phyloP scores from a whole-genome alignment of 2,888 invertebrate species.

The Polymixis lichenea region DNA sequence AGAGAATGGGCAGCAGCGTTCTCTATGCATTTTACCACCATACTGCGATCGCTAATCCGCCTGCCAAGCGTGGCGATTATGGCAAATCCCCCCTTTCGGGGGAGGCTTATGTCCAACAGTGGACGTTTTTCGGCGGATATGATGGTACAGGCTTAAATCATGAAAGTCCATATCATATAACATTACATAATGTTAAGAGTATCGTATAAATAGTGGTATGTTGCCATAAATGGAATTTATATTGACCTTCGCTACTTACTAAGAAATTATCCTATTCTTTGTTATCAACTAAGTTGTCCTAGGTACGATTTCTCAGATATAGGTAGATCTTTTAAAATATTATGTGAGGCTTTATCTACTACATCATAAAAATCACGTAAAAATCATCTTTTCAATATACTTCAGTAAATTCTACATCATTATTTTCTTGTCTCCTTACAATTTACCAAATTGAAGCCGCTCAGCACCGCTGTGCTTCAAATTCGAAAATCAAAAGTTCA shows the following conservation, averaged over 20 bases:
- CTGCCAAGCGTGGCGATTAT: no score
- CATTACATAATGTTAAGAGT: not conserved
- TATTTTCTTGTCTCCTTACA: no score
- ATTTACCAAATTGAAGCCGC: not conserved
- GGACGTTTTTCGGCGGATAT: no score
- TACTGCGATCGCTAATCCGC: no score
- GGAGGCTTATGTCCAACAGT: no score
- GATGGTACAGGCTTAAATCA: no score
- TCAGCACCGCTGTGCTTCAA: not conserved
- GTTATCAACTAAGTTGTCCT: not conserved
- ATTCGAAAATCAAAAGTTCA: slow-evolving; percentile 33
- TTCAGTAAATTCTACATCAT: not conserved
- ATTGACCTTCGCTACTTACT: slow-evolving; percentile 11
- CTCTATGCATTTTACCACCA: no score
- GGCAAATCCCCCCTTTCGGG: no score
- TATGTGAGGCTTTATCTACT: not conserved
- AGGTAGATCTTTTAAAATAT: not conserved
- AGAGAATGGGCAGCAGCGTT: no score
- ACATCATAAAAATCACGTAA: no score
- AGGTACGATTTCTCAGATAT: not conserved
- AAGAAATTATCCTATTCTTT: slow-evolving; percentile 12
- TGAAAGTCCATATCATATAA: no score
- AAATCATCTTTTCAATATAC: not conserved
- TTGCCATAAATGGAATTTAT: not conserved
- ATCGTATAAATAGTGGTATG: not conserved